A percentile compares a stretch with the other conserved stretches of the same genome.
Evolutionary conservation across 2,113 vertebrate genomes (phyloP).

Genomic region (Psilopsiagon aymara): DNA sequence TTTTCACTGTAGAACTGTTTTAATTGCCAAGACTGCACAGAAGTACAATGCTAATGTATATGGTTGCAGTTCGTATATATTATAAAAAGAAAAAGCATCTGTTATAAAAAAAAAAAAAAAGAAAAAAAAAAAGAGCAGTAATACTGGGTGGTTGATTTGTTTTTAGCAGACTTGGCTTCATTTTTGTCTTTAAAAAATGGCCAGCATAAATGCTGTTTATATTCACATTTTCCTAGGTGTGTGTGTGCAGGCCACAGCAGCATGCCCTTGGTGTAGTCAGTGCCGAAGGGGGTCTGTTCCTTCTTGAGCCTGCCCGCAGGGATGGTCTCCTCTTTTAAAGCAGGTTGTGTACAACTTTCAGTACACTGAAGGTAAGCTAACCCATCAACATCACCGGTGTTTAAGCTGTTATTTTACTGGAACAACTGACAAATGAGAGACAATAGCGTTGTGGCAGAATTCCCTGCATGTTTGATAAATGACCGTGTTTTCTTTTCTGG

Average conservation of each 20-base stretch:
- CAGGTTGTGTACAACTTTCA: conserved; percentile 92
- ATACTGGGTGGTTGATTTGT: conserved; percentile 82
- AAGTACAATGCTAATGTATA: conserved; percentile 80
- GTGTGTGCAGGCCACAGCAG: conserved; percentile 88
- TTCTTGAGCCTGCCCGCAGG: conserved; percentile 91
- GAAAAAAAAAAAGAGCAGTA: conserved; percentile 65
- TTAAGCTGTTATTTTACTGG: conserved; percentile 81
- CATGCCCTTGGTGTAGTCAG: conserved; percentile 90
- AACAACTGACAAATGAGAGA: conserved; percentile 76
- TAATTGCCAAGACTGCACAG: conserved; percentile 86
- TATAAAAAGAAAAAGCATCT: conserved; percentile 71
- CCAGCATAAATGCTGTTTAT: conserved; percentile 94
- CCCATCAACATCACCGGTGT: conserved; percentile 85
- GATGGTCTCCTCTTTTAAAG: conserved; percentile 91
- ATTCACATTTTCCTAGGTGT: conserved; percentile 93
- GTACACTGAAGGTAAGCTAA: conserved; percentile 96
- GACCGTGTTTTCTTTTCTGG: conserved; percentile 78
- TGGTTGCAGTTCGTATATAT: conserved; percentile 79
- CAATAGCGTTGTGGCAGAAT: conserved; percentile 78
- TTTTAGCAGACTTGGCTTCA: conserved; percentile 86
- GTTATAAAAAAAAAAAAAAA: conserved; percentile 60
- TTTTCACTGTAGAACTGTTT: conserved; percentile 85
- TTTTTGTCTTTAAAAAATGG: conserved; percentile 83
- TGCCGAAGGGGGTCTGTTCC: conserved; percentile 90
- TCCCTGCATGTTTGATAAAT: conserved; percentile 82